Evolutionary conservation across 1,140 invertebrate genomes (phyloP).

Genomic region (Halotydeus destructor): DNA sequence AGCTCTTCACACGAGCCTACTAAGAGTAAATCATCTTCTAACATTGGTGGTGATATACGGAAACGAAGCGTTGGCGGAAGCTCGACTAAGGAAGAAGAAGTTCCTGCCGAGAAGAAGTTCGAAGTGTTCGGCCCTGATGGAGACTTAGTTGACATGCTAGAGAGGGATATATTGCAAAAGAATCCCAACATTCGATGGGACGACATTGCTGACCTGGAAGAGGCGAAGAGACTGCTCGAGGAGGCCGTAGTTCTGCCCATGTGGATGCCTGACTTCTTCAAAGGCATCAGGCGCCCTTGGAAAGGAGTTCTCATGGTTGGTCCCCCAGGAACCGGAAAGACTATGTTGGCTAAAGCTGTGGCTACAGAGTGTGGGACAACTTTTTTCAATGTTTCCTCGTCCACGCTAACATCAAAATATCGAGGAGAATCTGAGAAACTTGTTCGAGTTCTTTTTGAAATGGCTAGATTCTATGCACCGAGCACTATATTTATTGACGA

Average conservation of each 20-base stretch:
- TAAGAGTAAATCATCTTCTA: neutral
- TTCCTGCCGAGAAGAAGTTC: slow-evolving; percentile 57
- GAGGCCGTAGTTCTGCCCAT: slow-evolving; percentile 95
- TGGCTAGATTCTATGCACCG: slow-evolving; percentile 96
- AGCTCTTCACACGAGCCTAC: neutral
- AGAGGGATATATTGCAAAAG: slow-evolving; percentile 91
- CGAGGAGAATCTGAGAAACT: slow-evolving; percentile 96
- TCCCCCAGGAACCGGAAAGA: slow-evolving; percentile 94
- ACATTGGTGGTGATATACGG: neutral
- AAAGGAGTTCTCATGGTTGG: slow-evolving; percentile 93
- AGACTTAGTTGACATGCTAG: slow-evolving; percentile 83
- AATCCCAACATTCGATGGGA: slow-evolving; percentile 92
- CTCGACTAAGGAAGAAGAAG: neutral
- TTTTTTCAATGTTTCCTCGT: slow-evolving; percentile 97
- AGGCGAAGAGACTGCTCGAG: slow-evolving; percentile 82
- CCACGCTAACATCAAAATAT: slow-evolving; percentile 92
- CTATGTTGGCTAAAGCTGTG: slow-evolving; percentile 95
- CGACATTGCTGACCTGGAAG: slow-evolving; percentile 86
- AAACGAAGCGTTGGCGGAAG: neutral
- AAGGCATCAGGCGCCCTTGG: slow-evolving; percentile 77
- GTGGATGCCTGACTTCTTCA: slow-evolving; percentile 97
- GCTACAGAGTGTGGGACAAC: slow-evolving; percentile 98
- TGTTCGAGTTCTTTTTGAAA: slow-evolving; percentile 89
- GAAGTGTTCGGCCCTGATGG: slow-evolving; percentile 69
- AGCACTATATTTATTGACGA: slow-evolving; percentile 99